phyloP scores from a whole-genome alignment of 2,888 invertebrate genomes.

The Ditylenchus weischeri region DNA sequence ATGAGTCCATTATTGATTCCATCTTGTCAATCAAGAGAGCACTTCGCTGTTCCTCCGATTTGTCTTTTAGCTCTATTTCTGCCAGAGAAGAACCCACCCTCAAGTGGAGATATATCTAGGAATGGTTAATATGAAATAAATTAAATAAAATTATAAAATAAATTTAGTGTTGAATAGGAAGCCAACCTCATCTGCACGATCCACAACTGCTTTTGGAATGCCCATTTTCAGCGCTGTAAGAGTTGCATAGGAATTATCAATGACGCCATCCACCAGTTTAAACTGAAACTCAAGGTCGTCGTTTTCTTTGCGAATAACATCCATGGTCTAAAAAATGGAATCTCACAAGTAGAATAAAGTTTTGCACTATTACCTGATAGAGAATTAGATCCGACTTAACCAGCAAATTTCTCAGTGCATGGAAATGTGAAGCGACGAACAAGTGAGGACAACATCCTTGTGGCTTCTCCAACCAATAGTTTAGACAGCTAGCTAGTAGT shows the following conservation, averaged over 20 bases:
- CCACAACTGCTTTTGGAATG: constrained; percentile 63
- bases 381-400: constrained; percentile 25
- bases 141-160: background rate
- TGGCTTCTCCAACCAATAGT: constrained; percentile 67
- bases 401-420: constrained; percentile 68
- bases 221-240: constrained; percentile 69
- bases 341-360: background rate
- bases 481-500: constrained; percentile 71
- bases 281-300: constrained; percentile 54
- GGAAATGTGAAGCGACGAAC: constrained; percentile 76
- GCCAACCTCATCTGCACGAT: constrained; percentile 62
- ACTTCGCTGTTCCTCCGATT: constrained; percentile 22
- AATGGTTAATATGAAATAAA: background rate
- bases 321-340: constrained; percentile 65
- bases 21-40: constrained; percentile 17
- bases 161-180: too few species aligned
- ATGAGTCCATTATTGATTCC: constrained; percentile 23
- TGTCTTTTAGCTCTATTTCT: constrained; percentile 16
- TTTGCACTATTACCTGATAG: constrained; percentile 29
- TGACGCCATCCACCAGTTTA: constrained; percentile 65
- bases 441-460: constrained; percentile 70
- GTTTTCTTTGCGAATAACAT: constrained; percentile 66
- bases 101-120: constrained; percentile 24
- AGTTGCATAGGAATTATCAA: constrained; percentile 69
- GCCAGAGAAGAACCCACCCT: constrained; percentile 20